phyloP scores from a whole-genome alignment of 2,888 invertebrate species.

The Eupithecia pulchellata region DNA sequence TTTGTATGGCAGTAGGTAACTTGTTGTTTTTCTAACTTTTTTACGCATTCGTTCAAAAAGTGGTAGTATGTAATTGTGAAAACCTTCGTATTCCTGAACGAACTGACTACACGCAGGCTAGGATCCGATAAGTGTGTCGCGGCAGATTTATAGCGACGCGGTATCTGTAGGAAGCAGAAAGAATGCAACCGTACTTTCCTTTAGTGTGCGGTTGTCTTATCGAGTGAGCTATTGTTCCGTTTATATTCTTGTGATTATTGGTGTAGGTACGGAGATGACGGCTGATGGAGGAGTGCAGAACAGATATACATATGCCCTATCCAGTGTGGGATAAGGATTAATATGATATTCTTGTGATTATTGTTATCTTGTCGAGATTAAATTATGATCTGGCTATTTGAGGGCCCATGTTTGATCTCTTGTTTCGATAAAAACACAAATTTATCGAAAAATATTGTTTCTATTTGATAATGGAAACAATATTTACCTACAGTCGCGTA shows the following conservation, averaged over 20 bases:
- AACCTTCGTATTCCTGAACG: not conserved
- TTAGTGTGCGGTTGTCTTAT: not conserved
- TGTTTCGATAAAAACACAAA: not conserved
- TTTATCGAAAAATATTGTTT: too few species aligned
- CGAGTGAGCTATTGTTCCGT: slow-evolving; percentile 7
- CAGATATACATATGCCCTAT: too few species aligned
- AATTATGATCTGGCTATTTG: not conserved
- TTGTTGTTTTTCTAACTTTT: not conserved
- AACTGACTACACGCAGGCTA: not conserved
- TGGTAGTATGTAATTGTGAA: not conserved
- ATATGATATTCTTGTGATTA: not conserved
- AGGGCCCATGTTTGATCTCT: too few species aligned
- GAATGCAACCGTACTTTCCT: slow-evolving; percentile 24
- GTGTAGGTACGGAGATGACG: too few species aligned
- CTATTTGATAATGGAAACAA: not conserved
- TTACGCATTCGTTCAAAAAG: not conserved
- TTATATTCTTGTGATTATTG: not conserved
- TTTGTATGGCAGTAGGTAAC: not conserved
- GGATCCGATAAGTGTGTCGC: slow-evolving; percentile 28
- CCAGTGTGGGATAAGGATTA: too few species aligned
- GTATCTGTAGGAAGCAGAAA: slow-evolving; percentile 30
- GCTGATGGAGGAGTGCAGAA: too few species aligned
- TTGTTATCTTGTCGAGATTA: not conserved
- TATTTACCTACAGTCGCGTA: not conserved
- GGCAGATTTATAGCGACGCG: slow-evolving; percentile 36